These are phyloP conservation scores for Pycnonotus jocosus DNA, from an alignment of 2,113 vertebrate species.

Conservation along the genomic window DNA sequence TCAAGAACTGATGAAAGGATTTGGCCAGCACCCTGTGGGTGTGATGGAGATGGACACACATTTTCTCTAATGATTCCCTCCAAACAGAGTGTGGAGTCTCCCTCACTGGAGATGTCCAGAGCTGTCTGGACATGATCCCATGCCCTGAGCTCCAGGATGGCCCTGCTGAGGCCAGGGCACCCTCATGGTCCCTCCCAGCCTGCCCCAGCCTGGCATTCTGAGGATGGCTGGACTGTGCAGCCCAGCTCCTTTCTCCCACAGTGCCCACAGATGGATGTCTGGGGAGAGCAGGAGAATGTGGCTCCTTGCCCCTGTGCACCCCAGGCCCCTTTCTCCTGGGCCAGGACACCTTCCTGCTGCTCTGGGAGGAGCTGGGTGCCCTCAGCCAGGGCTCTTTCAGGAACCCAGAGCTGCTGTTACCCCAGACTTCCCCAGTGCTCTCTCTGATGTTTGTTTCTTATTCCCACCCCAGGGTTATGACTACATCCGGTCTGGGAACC, in stretches of 20 bases:
- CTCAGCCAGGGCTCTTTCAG: neutral
- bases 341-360: neutral
- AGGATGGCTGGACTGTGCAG: neutral
- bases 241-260: neutral
- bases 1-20: neutral
- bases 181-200: neutral
- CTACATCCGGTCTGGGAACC: slow-evolving; percentile 91
- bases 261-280: neutral
- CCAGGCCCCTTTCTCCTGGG: neutral
- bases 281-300: neutral
- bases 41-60: rapidly evolving
- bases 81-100: neutral
- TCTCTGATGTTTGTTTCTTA: neutral
- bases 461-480: slow-evolving; percentile 79
- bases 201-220: neutral
- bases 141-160: neutral
- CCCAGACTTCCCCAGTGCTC: neutral
- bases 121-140: rapidly evolving
- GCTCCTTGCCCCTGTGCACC: too few species aligned
- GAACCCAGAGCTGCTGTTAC: neutral
- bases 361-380: neutral
- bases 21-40: neutral
- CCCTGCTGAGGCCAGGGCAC: neutral
- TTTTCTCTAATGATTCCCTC: neutral
- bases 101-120: neutral